Base-by-base conservation (phyloP, 2,888 invertebrate genomes). In the Tenthredo mesomela region DNA sequence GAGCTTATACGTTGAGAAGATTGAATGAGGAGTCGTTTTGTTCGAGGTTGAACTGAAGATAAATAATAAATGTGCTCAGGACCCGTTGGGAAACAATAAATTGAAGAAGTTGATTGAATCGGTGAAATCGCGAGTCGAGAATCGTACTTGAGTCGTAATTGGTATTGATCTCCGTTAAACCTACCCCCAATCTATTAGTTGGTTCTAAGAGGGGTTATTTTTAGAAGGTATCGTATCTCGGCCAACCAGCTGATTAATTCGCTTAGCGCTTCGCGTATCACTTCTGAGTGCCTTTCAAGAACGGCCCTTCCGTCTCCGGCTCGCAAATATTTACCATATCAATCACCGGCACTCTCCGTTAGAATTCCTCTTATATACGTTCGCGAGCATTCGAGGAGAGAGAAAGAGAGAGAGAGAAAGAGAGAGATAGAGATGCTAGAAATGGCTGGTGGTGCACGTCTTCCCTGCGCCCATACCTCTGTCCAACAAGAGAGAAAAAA, bases 271-370 rank as follows among this genome's bases (percentile, higher is more conserved):
- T 65, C 65, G 82, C 82, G 82, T 82, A 82, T 82, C 67, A 47
- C 70, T 82, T 70, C 67, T 82, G 82, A 82, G 82, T 82, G 82
- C 82, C 82, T 70, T 80, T 82, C 82, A 82, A 82, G 67, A 82
- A 43, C 70, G 47, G 82, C 82, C 82, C 67, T 82, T 82, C 82
- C 82, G 25, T 82, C 82, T 67, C 54, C 65, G 33, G 78, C 47
- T 65, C 15, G 77, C 84, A 75, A 84, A 84, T 84, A 84, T 84
- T 84, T 84, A 84, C 84, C 84, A 84, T 84, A 84, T 84, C 84
- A 84, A 84, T 84, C 84, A 84, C 82, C 82, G 40, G 43, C 84
- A 58, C 84, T 61, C 61, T 78, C 18, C 58, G 58, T 61, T 21
- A 61, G 40, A 80, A 58, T 80, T 37, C 54, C 61, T 37, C 33